A percentile compares a stretch with the other conserved stretches of the same genome.
phyloP scores from a whole-genome alignment of 2,888 invertebrate species.

The Drosophila kanekoi region DNA sequence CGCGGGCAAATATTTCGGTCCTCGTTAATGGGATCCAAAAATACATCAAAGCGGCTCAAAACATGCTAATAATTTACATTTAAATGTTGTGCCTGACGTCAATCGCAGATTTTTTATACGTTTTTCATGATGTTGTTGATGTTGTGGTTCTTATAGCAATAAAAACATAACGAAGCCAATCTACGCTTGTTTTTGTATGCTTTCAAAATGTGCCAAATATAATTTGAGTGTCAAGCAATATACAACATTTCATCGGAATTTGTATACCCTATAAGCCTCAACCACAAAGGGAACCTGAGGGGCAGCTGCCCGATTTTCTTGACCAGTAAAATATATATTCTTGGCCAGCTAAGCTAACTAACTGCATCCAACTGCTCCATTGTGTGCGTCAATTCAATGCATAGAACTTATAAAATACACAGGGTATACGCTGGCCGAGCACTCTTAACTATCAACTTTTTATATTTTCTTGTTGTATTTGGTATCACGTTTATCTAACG shows the following conservation, averaged over 20 bases:
- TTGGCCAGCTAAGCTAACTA: no score
- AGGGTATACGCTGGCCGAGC: not conserved
- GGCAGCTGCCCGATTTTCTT: no score
- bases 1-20: slow-evolving; percentile 46
- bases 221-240: slow-evolving; percentile 27
- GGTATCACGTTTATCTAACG: not conserved
- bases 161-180: slow-evolving; percentile 42
- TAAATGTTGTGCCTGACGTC: slow-evolving; percentile 60
- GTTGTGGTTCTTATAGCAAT: slow-evolving; percentile 22
- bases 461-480: not conserved
- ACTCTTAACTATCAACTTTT: not conserved
- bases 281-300: not conserved
- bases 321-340: no score
- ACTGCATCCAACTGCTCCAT: no score
- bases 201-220: slow-evolving; percentile 19
- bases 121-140: slow-evolving; percentile 6
- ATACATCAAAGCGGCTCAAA: slow-evolving; percentile 64
- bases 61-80: slow-evolving; percentile 50
- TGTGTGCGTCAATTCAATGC: not conserved
- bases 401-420: not conserved
- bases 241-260: slow-evolving; percentile 19
- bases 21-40: slow-evolving; percentile 62
- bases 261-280: not conserved
- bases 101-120: slow-evolving; percentile 36
- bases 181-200: slow-evolving; percentile 10